Percentiles rank a stretch among this genome's conserved stretches.
These are phyloP conservation scores for Theristicus caerulescens DNA, from an alignment of 2,113 vertebrate species.

Conservation along the genomic window DNA sequence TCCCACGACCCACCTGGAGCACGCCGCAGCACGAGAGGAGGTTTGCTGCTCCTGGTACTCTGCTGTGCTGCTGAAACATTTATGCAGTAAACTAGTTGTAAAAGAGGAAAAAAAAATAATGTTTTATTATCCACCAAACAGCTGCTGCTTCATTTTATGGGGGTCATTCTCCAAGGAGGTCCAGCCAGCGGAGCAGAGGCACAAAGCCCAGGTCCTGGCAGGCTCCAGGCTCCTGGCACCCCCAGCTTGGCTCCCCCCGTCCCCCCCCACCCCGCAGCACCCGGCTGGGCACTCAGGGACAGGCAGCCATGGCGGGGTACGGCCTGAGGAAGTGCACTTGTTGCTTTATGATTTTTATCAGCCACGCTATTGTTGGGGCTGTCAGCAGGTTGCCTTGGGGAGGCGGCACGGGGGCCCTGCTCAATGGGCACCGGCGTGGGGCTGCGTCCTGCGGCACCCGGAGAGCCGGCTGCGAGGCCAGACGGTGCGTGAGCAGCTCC, in stretches of 20 bases:
- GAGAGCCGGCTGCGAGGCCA: neutral
- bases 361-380: neutral
- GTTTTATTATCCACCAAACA: slow-evolving; percentile 36
- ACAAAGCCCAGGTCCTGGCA: neutral
- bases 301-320: fast-evolving
- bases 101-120: neutral
- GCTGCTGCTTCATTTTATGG: slow-evolving; percentile 41
- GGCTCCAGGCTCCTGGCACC: neutral
- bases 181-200: neutral
- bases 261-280: neutral
- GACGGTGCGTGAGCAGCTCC: neutral
- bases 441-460: neutral
- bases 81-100: slow-evolving; percentile 19
- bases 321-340: neutral
- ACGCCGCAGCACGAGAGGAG: fast-evolving
- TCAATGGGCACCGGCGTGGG: neutral
- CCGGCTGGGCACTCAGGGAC: neutral
- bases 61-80: neutral
- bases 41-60: neutral
- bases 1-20: neutral
- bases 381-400: neutral
- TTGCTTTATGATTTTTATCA: neutral
- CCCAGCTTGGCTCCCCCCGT: neutral
- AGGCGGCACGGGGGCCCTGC: fast-evolving
- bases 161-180: neutral